Evolutionary conservation across 2,113 vertebrate genomes (phyloP).

Genomic region (Pipa parva): DNA sequence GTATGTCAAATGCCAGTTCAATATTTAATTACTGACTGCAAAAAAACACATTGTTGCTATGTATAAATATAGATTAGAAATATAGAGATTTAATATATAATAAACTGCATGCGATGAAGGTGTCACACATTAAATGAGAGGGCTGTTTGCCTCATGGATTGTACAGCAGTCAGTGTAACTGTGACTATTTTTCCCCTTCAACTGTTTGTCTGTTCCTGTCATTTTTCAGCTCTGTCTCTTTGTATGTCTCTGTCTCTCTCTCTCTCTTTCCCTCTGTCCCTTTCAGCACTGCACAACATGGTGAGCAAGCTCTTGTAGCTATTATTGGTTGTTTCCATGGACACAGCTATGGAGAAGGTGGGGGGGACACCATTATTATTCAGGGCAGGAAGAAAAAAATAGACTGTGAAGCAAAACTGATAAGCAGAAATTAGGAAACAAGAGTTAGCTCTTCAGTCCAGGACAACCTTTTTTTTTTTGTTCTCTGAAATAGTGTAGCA

Average conservation of each 20-base stretch:
- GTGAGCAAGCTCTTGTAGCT: constrained; percentile 30
- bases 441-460: constrained; percentile 31
- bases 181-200: neutral
- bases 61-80: too few species aligned
- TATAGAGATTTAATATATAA: too few species aligned
- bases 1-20: too few species aligned
- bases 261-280: constrained; percentile 11
- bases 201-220: neutral
- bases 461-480: neutral
- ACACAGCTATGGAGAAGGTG: constrained; percentile 21
- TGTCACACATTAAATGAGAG: neutral
- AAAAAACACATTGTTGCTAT: too few species aligned
- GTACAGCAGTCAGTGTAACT: too few species aligned
- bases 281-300: constrained; percentile 8
- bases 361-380: constrained; percentile 19
- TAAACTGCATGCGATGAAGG: too few species aligned
- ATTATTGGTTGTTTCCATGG: constrained; percentile 42
- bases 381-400: constrained; percentile 18
- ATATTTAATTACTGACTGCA: too few species aligned
- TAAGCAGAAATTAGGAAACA: neutral
- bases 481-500: too few species aligned
- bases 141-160: neutral
- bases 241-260: neutral
- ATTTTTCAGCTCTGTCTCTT: constrained; percentile 2
- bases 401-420: constrained; percentile 23